Percentiles rank a stretch among this genome's conserved stretches.
phyloP scores from a whole-genome alignment of 1,140 invertebrate genomes.

The Zaprionus capensis region DNA sequence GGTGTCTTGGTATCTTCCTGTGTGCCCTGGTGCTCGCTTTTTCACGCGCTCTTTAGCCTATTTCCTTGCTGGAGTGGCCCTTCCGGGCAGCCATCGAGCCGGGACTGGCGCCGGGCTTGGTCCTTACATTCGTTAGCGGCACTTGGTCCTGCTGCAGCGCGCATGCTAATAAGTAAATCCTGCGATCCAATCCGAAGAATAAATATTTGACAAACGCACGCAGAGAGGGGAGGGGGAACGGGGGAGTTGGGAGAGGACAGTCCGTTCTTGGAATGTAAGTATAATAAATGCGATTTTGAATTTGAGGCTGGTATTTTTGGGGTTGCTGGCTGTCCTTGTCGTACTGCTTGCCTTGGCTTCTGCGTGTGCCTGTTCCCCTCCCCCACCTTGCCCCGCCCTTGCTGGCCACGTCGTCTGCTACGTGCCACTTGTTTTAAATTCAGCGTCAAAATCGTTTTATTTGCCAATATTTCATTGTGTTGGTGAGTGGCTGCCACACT shows the following conservation, averaged over 20 bases:
- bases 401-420: constrained; percentile 40
- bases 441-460: constrained; percentile 84
- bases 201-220: constrained; percentile 83
- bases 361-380: background rate
- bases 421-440: constrained; percentile 83
- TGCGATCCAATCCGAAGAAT: constrained; percentile 80
- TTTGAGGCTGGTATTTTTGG: constrained; percentile 56
- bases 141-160: constrained; percentile 54
- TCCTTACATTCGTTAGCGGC: constrained; percentile 59
- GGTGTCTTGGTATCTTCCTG: constrained; percentile 47
- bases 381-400: background rate
- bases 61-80: constrained; percentile 59
- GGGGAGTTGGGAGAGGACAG: constrained; percentile 10
- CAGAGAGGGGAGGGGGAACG: constrained; percentile 3
- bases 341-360: constrained; percentile 8
- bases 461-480: constrained; percentile 83
- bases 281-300: constrained; percentile 82
- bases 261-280: constrained; percentile 71
- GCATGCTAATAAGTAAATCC: constrained; percentile 83
- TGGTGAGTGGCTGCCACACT: constrained; percentile 47
- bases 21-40: constrained; percentile 47
- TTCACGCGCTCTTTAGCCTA: constrained; percentile 78
- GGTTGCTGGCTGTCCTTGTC: constrained; percentile 22
- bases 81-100: constrained; percentile 28
- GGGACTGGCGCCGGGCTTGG: background rate